Evolutionary conservation across 2,113 vertebrate genomes (phyloP).

Genomic region (Zingel zingel): DNA sequence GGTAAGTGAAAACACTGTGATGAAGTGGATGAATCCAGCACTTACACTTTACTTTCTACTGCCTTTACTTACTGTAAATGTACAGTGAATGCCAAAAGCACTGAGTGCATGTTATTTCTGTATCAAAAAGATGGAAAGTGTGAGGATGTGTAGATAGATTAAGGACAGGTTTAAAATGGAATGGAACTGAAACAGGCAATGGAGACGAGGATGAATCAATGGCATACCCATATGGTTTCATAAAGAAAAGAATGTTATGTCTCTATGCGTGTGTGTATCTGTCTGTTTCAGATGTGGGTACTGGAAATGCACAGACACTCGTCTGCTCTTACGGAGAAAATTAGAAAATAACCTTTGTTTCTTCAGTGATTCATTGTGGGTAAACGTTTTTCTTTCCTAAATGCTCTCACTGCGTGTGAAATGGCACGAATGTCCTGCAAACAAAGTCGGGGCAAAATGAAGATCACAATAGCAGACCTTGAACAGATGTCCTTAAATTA

Average conservation of each 20-base stretch:
- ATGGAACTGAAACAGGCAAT: conserved; percentile 4
- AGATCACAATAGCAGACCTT: background rate
- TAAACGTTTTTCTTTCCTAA: background rate
- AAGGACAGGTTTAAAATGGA: background rate
- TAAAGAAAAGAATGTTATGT: background rate
- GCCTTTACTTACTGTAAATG: conserved; percentile 15
- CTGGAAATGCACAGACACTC: conserved; percentile 9
- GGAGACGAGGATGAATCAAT: conserved; percentile 8
- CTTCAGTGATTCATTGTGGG: conserved; percentile 41
- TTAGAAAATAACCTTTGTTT: background rate
- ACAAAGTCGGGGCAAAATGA: background rate
- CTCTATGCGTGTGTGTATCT: background rate
- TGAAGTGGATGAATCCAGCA: background rate
- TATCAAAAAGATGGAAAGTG: conserved; percentile 2
- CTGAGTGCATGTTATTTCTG: background rate
- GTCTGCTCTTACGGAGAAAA: conserved; percentile 7
- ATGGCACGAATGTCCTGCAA: conserved; percentile 17
- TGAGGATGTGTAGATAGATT: background rate
- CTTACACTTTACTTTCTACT: background rate
- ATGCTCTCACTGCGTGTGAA: background rate
- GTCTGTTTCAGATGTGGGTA: conserved; percentile 10
- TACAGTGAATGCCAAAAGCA: background rate
- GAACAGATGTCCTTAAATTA: background rate
- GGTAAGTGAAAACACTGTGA: background rate
- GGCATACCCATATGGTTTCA: background rate